phyloP scores from a whole-genome alignment of 2,113 vertebrate species.

The Tetrao urogallus region DNA sequence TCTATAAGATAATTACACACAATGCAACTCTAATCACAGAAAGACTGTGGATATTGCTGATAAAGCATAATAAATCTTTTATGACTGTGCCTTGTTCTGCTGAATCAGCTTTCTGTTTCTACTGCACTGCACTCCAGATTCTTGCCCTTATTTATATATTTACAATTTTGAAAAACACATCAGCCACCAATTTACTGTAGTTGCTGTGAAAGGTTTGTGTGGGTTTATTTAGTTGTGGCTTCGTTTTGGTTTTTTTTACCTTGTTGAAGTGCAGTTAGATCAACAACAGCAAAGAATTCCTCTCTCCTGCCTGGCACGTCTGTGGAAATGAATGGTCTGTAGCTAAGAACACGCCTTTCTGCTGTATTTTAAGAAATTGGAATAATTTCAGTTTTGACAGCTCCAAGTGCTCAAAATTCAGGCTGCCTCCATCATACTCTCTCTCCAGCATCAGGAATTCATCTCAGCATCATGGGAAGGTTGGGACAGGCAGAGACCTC shows the following conservation, averaged over 20 bases:
- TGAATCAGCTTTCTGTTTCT: constrained; percentile 65
- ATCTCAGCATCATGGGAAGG: neutral
- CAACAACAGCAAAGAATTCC: neutral
- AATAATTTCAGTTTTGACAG: constrained; percentile 39
- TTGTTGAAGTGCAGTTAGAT: neutral
- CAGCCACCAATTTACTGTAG: neutral
- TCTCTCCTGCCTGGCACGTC: constrained; percentile 11
- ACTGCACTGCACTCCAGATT: neutral
- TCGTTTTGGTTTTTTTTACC: neutral
- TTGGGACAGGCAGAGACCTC: neutral
- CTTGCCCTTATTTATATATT: constrained; percentile 25
- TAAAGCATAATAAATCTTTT: constrained; percentile 73
- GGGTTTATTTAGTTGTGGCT: neutral
- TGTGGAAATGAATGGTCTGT: neutral
- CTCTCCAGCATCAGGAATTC: neutral
- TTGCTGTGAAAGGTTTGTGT: neutral
- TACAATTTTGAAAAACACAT: neutral
- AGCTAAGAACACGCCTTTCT: neutral
- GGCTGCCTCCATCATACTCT: neutral
- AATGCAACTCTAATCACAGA: constrained; percentile 75
- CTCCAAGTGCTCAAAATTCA: neutral
- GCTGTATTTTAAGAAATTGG: neutral
- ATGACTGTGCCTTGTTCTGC: constrained; percentile 1
- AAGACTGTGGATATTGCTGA: constrained; percentile 77
- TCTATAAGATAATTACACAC: constrained; percentile 76